These are phyloP conservation scores for Drusus annulatus DNA, from an alignment of 1,140 invertebrate species.

Conservation along the genomic window DNA sequence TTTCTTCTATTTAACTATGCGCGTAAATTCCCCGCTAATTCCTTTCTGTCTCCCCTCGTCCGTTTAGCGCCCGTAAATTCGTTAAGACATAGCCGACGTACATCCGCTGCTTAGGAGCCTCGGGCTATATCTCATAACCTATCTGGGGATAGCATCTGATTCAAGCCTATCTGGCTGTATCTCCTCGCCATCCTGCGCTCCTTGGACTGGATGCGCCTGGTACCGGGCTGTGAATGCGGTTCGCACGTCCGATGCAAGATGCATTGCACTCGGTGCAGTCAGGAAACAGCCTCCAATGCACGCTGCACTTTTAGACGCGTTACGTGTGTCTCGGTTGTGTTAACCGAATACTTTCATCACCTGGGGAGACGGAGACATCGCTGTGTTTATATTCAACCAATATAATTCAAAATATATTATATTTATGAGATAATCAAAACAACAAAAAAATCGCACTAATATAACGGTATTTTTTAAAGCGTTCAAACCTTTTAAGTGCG, in stretches of 20 bases:
- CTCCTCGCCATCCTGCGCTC: constrained; percentile 39
- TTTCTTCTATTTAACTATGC: constrained; percentile 35
- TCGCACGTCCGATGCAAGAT: constrained; percentile 55
- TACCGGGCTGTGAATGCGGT: constrained; percentile 48
- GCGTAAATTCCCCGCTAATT: constrained; percentile 33
- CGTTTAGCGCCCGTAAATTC: constrained; percentile 41
- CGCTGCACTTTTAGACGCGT: constrained; percentile 13
- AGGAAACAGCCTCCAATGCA: constrained; percentile 23
- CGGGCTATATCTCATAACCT: constrained; percentile 52
- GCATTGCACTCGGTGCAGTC: constrained; percentile 33
- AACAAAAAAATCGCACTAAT: too few relatives aligned
- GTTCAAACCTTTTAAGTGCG: too few relatives aligned
- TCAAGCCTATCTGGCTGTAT: constrained; percentile 18
- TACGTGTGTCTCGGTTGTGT: constrained; percentile 7
- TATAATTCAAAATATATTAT: too few relatives aligned
- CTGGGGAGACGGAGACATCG: too few relatives aligned
- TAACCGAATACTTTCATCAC: neutral
- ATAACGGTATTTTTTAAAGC: too few relatives aligned
- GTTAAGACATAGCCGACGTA: constrained; percentile 32
- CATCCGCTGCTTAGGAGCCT: constrained; percentile 32
- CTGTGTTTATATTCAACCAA: too few relatives aligned
- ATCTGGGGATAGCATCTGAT: constrained; percentile 53
- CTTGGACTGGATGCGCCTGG: constrained; percentile 37
- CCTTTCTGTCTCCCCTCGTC: constrained; percentile 28
- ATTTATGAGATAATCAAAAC: too few relatives aligned